These are phyloP conservation scores for Trachops cirrhosus DNA, from an alignment of 2,797 vertebrate genomes.

Conservation along the genomic window DNA sequence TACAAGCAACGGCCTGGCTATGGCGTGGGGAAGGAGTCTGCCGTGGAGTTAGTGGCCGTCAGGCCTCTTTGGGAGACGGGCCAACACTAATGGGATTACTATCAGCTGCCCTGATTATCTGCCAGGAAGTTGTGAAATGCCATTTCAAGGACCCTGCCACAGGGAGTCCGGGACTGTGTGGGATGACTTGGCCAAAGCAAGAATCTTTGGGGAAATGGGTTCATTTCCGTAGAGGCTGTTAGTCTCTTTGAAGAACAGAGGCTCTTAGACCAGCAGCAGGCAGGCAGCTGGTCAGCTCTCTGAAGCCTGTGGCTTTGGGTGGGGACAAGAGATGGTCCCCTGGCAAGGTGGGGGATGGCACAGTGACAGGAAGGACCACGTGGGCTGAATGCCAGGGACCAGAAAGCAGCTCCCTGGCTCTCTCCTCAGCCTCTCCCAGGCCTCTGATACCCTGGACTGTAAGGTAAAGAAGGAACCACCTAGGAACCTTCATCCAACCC, in stretches of 20 bases:
- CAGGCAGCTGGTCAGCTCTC: background rate
- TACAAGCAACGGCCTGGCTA: background rate
- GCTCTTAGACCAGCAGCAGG: background rate
- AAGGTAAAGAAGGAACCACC: background rate
- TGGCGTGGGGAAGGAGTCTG: background rate
- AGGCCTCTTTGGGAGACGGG: background rate
- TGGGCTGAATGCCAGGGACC: background rate
- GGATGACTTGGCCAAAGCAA: background rate
- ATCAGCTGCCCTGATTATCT: background rate
- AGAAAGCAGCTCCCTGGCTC: background rate
- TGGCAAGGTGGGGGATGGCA: background rate
- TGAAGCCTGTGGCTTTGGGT: background rate
- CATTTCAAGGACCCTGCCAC: constrained; percentile 30
- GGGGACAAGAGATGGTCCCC: background rate
- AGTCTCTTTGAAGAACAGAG: background rate
- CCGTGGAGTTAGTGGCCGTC: background rate
- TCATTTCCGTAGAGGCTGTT: background rate
- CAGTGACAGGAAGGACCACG: background rate
- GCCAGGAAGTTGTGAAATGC: constrained; percentile 49
- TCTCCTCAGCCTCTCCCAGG: background rate
- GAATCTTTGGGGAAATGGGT: background rate
- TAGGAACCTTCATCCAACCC: background rate
- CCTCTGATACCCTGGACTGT: background rate
- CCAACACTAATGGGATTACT: background rate
- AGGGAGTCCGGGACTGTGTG: background rate